These are phyloP conservation scores for Zenarchopterus dispar DNA, from an alignment of 2,797 vertebrate species.

Conservation along the genomic window DNA sequence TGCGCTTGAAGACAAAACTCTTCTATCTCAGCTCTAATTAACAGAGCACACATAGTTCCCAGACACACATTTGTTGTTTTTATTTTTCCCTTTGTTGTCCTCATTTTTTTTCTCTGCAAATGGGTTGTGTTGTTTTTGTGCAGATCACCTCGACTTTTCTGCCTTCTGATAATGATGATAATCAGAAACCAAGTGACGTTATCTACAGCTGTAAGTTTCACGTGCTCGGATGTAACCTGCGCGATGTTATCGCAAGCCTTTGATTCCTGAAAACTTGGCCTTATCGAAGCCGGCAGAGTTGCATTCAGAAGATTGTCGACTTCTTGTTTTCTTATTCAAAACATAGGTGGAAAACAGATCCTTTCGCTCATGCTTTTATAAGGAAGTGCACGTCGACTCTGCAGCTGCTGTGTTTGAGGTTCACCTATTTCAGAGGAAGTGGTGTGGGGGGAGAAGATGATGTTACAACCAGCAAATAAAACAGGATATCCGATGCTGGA, in stretches of 20 bases:
- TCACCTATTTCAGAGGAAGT: conserved; percentile 80
- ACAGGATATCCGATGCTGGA: conserved; percentile 82
- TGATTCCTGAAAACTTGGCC: conserved; percentile 63
- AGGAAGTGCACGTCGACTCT: conserved; percentile 52
- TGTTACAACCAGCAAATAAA: conserved; percentile 68
- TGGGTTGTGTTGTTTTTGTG: conserved; percentile 62
- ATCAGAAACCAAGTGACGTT: conserved; percentile 27
- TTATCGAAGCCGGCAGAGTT: conserved; percentile 42
- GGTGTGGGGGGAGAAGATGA: conserved; percentile 66
- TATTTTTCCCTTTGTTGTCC: conserved; percentile 4
- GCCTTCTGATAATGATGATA: conserved; percentile 28
- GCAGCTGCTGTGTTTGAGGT: conserved; percentile 76
- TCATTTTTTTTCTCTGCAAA: conserved; percentile 35
- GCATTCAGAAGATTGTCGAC: conserved; percentile 26
- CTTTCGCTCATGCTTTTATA: conserved; percentile 39
- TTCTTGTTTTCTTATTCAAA: conserved; percentile 33
- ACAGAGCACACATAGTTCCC: conserved; percentile 65
- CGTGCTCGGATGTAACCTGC: conserved; percentile 27
- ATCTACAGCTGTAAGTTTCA: conserved; percentile 21
- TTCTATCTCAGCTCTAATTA: conserved; percentile 76
- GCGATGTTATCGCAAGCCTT: conserved; percentile 17
- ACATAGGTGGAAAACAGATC: conserved; percentile 29
- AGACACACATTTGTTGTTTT: conserved; percentile 70
- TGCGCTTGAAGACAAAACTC: conserved; percentile 77
- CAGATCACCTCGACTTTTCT: conserved; percentile 38